These are phyloP conservation scores for Enoplosus armatus DNA, from an alignment of 2,797 vertebrate genomes.

Conservation along the genomic window DNA sequence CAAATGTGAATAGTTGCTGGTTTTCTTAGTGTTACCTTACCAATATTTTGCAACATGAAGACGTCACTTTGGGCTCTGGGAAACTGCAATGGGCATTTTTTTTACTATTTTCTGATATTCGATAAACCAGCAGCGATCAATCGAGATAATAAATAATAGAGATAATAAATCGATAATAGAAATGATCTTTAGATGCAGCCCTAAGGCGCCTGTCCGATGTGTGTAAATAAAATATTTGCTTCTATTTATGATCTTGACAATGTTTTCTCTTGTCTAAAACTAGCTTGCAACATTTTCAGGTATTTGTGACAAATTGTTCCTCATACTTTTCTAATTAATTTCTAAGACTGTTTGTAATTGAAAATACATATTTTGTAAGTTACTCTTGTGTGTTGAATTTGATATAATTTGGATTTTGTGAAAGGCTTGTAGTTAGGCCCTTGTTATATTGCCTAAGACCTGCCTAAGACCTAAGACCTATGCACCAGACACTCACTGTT, in stretches of 20 bases:
- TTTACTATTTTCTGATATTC: conserved; percentile 17
- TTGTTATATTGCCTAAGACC: conserved; percentile 3
- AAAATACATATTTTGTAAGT: conserved; percentile 38
- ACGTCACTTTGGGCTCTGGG: neutral
- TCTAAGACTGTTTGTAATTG: conserved; percentile 45
- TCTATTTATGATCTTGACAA: conserved; percentile 22
- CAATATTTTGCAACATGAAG: conserved; percentile 17
- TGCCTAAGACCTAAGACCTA: conserved; percentile 24
- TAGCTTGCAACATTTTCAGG: conserved; percentile 10
- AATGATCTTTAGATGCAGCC: neutral
- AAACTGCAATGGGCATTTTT: neutral
- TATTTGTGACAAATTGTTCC: conserved; percentile 19
- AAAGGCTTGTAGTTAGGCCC: conserved; percentile 28
- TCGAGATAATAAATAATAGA: neutral
- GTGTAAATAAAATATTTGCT: conserved; percentile 43
- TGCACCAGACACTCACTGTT: conserved; percentile 32
- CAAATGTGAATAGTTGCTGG: neutral
- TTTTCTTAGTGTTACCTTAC: conserved; percentile 4
- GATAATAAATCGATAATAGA: neutral
- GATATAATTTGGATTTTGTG: conserved; percentile 28
- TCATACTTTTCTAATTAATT: conserved; percentile 34
- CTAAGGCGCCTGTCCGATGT: neutral
- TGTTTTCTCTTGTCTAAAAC: conserved; percentile 18
- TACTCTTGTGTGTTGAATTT: conserved; percentile 38
- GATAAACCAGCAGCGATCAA: neutral